phyloP scores from a whole-genome alignment of 2,888 invertebrate species.

The Andrena bicolor region DNA sequence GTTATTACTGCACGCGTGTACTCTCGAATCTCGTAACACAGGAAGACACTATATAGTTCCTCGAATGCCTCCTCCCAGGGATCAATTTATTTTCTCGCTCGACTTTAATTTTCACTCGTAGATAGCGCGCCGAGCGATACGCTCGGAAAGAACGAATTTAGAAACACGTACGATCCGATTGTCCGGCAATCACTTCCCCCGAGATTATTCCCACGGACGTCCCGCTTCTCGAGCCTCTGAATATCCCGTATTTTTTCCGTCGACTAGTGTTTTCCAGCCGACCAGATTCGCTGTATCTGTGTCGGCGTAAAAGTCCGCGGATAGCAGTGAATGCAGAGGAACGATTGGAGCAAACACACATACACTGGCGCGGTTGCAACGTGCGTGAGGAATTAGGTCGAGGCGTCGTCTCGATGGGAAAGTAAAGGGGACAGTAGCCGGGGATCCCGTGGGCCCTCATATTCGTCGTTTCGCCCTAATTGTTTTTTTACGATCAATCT shows the following conservation, averaged over 20 bases:
- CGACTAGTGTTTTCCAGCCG: background rate
- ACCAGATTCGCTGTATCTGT: background rate
- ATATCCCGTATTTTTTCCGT: background rate
- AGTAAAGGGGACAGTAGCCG: slow-evolving; percentile 40
- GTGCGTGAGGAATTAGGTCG: slow-evolving; percentile 54
- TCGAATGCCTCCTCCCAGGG: background rate
- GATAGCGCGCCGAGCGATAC: too few relatives aligned
- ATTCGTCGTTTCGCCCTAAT: background rate
- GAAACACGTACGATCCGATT: too few relatives aligned
- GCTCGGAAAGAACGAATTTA: too few relatives aligned
- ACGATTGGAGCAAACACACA: slow-evolving; percentile 43
- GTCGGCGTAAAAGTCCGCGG: slow-evolving; percentile 8
- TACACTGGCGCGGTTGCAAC: slow-evolving; percentile 28
- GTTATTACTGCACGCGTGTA: slow-evolving; percentile 9
- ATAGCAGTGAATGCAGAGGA: slow-evolving; percentile 21
- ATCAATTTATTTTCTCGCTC: slow-evolving; percentile 1
- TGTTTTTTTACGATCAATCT: background rate
- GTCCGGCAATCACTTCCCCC: too few relatives aligned
- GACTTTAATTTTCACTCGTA: too few relatives aligned
- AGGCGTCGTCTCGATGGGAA: slow-evolving; percentile 48
- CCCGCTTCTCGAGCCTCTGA: background rate
- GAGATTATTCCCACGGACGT: background rate
- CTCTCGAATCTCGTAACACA: background rate
- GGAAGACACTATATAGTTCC: background rate
- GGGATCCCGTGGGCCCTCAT: slow-evolving; percentile 19